These are phyloP conservation scores for Clostera curtula DNA, from an alignment of 2,888 invertebrate species.

Conservation along the genomic window DNA sequence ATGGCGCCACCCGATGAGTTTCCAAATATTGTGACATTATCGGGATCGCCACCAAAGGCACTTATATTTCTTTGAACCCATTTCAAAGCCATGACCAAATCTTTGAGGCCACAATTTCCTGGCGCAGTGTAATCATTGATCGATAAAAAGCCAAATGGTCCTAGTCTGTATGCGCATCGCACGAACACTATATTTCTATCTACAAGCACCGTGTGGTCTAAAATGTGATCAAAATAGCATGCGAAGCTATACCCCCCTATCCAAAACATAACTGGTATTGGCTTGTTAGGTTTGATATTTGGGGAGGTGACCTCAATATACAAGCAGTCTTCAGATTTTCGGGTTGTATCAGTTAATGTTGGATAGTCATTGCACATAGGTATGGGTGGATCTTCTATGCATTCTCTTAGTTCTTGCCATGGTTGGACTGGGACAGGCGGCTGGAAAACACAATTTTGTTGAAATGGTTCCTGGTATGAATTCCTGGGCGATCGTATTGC, in stretches of 20 bases:
- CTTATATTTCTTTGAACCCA: conserved; percentile 61
- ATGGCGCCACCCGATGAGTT: conserved; percentile 60
- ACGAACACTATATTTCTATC: conserved; percentile 53
- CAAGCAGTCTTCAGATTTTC: conserved; percentile 59
- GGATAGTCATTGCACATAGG: conserved; percentile 11
- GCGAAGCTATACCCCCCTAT: conserved; percentile 54
- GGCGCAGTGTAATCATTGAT: conserved; percentile 56
- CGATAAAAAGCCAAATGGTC: conserved; percentile 64
- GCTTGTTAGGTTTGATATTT: conserved; percentile 39
- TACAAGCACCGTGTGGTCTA: conserved; percentile 49
- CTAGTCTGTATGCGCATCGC: conserved; percentile 58
- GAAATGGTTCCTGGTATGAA: not conserved
- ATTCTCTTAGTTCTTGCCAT: conserved; percentile 44
- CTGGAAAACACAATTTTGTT: conserved; percentile 30
- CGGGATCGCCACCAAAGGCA: conserved; percentile 59
- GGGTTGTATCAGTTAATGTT: not conserved
- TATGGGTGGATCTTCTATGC: conserved; percentile 38
- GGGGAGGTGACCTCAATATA: conserved; percentile 55
- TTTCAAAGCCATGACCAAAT: conserved; percentile 56
- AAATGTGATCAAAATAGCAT: conserved; percentile 35
- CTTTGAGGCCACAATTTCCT: conserved; percentile 64
- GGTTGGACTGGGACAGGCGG: conserved; percentile 43
- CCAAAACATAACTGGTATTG: conserved; percentile 69
- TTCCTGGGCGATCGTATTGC: no score
- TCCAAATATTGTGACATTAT: conserved; percentile 66